These are phyloP conservation scores for Polymixis lichenea DNA, from an alignment of 2,888 invertebrate species.

Conservation along the genomic window DNA sequence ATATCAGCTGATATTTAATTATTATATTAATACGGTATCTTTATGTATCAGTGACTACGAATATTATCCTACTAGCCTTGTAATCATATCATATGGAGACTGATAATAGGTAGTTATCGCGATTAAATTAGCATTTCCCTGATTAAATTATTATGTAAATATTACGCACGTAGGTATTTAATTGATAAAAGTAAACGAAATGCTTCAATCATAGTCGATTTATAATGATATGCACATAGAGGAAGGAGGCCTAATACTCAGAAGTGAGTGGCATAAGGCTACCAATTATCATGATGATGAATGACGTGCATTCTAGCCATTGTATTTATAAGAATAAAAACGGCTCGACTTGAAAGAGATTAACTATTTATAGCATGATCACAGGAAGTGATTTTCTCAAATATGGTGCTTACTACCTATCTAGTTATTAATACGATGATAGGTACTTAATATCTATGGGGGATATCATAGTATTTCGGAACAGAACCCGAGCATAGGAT, in stretches of 20 bases:
- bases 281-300: not conserved
- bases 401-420: no score
- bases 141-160: slow-evolving; percentile 49
- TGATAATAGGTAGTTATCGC: slow-evolving; percentile 35
- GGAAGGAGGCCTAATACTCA: not conserved
- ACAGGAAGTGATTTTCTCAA: no score
- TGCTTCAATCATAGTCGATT: not conserved
- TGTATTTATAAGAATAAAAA: not conserved
- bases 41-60: slow-evolving; percentile 13
- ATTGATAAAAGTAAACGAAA: not conserved
- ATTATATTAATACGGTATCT: no score
- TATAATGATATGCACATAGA: not conserved
- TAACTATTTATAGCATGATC: no score
- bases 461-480: no score
- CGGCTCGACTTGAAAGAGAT: no score
- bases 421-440: no score
- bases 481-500: no score
- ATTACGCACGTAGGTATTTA: slow-evolving; percentile 26
- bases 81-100: slow-evolving; percentile 27
- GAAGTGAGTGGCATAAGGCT: not conserved
- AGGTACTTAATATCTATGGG: no score
- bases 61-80: slow-evolving; percentile 43
- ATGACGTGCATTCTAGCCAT: not conserved
- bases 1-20: slow-evolving; percentile 16
- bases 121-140: slow-evolving; percentile 36